Conservation (phyloP, 1,140 invertebrate genomes). For the Trachymyrmex septentrionalis region DNA sequence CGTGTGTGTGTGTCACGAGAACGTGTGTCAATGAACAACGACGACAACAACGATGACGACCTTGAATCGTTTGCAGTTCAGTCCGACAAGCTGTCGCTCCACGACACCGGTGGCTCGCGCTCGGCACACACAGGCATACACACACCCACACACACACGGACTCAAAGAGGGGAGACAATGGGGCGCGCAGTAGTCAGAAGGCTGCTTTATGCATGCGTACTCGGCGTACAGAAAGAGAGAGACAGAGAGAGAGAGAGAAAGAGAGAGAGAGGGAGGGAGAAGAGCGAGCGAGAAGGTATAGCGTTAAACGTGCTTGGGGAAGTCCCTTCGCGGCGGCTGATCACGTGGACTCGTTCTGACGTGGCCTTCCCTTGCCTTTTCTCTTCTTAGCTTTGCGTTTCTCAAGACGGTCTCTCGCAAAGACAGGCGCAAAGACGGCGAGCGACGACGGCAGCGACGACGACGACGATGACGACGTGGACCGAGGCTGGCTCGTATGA, state of each 20-base stretch:
- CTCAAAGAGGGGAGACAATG: slow-evolving; percentile 53
- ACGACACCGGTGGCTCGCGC: slow-evolving; percentile 51
- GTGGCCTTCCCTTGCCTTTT: slow-evolving; percentile 46
- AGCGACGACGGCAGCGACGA: background rate
- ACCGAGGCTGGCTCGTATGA: slow-evolving; percentile 18
- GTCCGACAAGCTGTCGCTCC: slow-evolving; percentile 36
- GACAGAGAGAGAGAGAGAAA: background rate
- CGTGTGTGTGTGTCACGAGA: slow-evolving; percentile 41
- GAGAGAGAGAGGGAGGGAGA: background rate
- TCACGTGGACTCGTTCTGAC: slow-evolving; percentile 59
- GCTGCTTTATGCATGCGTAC: slow-evolving; percentile 65
- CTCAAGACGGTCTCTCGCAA: background rate
- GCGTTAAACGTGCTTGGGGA: slow-evolving; percentile 48
- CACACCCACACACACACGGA: slow-evolving; percentile 69
- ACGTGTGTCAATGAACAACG: slow-evolving; percentile 26
- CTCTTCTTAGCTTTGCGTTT: slow-evolving; percentile 36
- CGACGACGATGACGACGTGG: slow-evolving; percentile 28
- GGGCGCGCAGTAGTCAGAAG: slow-evolving; percentile 59
- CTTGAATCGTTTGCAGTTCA: slow-evolving; percentile 63
- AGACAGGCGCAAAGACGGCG: slow-evolving; percentile 16
- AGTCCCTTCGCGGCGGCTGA: slow-evolving; percentile 51
- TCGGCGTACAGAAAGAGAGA: slow-evolving; percentile 51
- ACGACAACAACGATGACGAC: slow-evolving; percentile 40
- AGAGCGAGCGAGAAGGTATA: slow-evolving; percentile 51
- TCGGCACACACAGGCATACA: slow-evolving; percentile 74